Conservation (phyloP, 2,888 invertebrate genomes). For the Drosophila eohydei region DNA sequence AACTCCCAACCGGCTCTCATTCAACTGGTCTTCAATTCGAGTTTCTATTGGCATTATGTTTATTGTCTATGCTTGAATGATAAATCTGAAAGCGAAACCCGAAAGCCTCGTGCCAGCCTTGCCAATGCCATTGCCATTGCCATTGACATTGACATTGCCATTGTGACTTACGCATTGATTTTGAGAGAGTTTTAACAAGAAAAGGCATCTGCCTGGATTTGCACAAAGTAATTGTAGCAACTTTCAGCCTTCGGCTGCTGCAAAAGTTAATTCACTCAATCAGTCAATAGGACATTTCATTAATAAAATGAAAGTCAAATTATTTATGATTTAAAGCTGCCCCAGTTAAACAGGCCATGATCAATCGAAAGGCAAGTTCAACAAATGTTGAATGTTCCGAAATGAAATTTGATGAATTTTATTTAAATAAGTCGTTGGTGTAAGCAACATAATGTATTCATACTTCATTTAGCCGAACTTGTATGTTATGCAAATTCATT, state of each 20-base stretch:
- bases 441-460: constrained; percentile 4
- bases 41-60: constrained; percentile 41
- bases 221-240: constrained; percentile 3
- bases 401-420: not conserved
- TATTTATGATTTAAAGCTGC: not conserved
- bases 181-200: constrained; percentile 14
- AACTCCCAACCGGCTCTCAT: constrained; percentile 15
- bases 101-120: not conserved
- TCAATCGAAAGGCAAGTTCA: not conserved
- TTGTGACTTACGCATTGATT: constrained; percentile 35
- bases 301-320: constrained; percentile 4
- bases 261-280: constrained; percentile 18
- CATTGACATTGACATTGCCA: constrained; percentile 31
- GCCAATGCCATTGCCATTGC: constrained; percentile 12
- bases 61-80: constrained; percentile 61
- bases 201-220: constrained; percentile 13
- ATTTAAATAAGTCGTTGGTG: not conserved
- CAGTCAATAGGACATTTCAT: constrained; percentile 11
- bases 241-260: not conserved
- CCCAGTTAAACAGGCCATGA: not conserved
- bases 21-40: constrained; percentile 42
- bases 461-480: not conserved
- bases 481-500: constrained; percentile 5
- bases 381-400: not conserved
- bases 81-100: constrained; percentile 14